Evolutionary conservation across 2,113 vertebrate genomes (phyloP), one percentile per base, ranked within the genome.

Genomic region (Megalops atlanticus): DNA sequence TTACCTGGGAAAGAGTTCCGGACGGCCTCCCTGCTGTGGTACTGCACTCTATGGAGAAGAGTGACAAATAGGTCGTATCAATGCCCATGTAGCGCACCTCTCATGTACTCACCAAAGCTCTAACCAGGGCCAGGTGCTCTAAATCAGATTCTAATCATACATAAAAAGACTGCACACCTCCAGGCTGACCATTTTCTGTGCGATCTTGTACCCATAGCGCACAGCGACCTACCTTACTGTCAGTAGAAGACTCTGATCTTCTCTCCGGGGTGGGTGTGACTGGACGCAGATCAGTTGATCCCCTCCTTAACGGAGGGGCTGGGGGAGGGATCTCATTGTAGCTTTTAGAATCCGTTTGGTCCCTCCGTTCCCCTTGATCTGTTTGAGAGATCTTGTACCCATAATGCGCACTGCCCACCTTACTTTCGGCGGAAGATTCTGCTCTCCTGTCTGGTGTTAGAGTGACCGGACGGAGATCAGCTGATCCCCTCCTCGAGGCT

Each of bases 1-100:
- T 83, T 89, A 95, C 94, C 93, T 93, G 77, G 93, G 94, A 77
- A 95, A 95, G 39, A 95, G 88, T 31, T 93, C 88, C 77, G 74
- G 91, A 72, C 85, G 81, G 40, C 84, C 70, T 40, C 89, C 89
- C 27, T 85, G 90, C 8, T 91, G 86, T n/a, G n/a, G n/a, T 11
- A 86, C 87, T 7, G 89, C 76, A 12, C 75, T 80, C 92, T 94
- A 38, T 6, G 24, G 84, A 79, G 75, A 45, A 71, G 24, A 81
- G 27, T 79, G 38, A 35, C 33, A 58, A 64, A 64, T n/a, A 64
- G 1, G 27, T 1, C 58, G 11, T 64, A 64, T 64, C n/a, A 64
- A 64, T 11, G 27, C 11, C 27, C 11, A 8, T n/a, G 7, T n/a
- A 64, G n/a, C 2, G 12, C 8, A 64, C 24, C n/a, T n/a, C n/a